These are phyloP conservation scores for Agrypnus murinus DNA, from an alignment of 2,888 invertebrate genomes.

Conservation along the genomic window DNA sequence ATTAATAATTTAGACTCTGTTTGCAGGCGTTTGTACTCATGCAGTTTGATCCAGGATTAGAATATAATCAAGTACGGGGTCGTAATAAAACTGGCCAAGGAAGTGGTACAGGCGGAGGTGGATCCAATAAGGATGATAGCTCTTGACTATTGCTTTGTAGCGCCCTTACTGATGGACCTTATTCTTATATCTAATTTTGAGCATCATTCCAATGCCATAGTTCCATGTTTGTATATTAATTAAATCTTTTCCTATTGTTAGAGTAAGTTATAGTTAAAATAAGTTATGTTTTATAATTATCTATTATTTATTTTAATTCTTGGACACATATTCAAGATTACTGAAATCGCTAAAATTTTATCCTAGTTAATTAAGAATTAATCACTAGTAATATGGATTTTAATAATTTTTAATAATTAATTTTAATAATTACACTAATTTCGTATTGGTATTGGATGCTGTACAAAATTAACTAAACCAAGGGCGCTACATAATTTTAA, in stretches of 20 bases:
- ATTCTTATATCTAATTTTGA: conserved; percentile 86
- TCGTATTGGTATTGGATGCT: conserved; percentile 40
- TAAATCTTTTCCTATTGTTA: too few relatives aligned
- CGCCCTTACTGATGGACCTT: conserved; percentile 98
- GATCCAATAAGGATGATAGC: conserved; percentile 91
- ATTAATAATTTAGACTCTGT: too few relatives aligned
- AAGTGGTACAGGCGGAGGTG: conserved; percentile 77
- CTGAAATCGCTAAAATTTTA: too few relatives aligned
- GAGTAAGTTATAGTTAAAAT: too few relatives aligned
- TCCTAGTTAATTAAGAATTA: too few relatives aligned
- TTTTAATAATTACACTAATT: too few relatives aligned
- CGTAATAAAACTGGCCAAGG: conserved; percentile 73
- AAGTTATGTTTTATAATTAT: too few relatives aligned
- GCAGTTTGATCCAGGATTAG: conserved; percentile 98
- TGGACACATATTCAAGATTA: too few relatives aligned
- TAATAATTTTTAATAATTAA: too few relatives aligned
- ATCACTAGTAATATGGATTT: too few relatives aligned
- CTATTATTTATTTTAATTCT: too few relatives aligned
- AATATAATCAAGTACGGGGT: conserved; percentile 91
- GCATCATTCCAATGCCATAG: conserved; percentile 58
- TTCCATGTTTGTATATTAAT: conserved; percentile 35
- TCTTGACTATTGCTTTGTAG: conserved; percentile 99
- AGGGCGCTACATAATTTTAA: conserved; percentile 45
- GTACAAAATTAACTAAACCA: conserved; percentile 37
- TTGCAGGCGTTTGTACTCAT: conserved; percentile 95